phyloP scores from a whole-genome alignment of 2,888 invertebrate species.

The Nyleta sp. region DNA sequence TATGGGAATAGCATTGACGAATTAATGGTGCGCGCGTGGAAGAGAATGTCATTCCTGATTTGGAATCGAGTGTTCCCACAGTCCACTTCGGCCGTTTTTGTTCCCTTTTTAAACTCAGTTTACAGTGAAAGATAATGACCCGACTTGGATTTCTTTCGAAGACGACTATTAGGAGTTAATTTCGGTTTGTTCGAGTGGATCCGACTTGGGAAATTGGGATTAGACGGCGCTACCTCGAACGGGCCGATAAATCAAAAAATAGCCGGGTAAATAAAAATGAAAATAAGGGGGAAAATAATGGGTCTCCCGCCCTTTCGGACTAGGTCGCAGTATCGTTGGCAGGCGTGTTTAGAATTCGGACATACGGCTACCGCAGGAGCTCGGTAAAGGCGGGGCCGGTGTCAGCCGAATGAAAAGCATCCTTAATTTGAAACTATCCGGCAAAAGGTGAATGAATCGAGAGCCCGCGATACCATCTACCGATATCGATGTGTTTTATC shows the following conservation, averaged over 20 bases:
- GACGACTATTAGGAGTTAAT: too few relatives aligned
- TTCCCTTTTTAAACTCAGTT: too few relatives aligned
- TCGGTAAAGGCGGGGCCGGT: conserved; percentile 78
- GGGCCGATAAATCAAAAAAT: conserved; percentile 52
- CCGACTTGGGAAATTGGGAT: conserved; percentile 14
- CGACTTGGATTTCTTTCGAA: background rate
- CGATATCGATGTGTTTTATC: conserved; percentile 39
- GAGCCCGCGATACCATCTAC: conserved; percentile 59
- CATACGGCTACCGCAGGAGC: conserved; percentile 79
- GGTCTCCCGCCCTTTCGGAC: conserved; percentile 50
- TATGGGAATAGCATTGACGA: conserved; percentile 49
- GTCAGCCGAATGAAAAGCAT: conserved; percentile 82
- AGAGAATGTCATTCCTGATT: conserved; percentile 53
- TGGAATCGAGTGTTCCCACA: conserved; percentile 48
- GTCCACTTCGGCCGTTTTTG: conserved; percentile 18
- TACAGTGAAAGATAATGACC: conserved; percentile 36
- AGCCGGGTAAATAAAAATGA: conserved; percentile 46
- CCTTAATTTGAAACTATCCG: conserved; percentile 81
- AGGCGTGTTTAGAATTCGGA: conserved; percentile 75
- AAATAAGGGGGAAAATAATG: conserved; percentile 50
- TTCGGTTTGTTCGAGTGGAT: too few relatives aligned
- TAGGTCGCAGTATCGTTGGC: conserved; percentile 56
- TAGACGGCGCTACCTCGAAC: too few relatives aligned
- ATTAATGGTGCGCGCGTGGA: conserved; percentile 35
- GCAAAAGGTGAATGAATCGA: conserved; percentile 79